phyloP scores from a whole-genome alignment of 2,888 invertebrate genomes.

The Ornithoptera priamus region DNA sequence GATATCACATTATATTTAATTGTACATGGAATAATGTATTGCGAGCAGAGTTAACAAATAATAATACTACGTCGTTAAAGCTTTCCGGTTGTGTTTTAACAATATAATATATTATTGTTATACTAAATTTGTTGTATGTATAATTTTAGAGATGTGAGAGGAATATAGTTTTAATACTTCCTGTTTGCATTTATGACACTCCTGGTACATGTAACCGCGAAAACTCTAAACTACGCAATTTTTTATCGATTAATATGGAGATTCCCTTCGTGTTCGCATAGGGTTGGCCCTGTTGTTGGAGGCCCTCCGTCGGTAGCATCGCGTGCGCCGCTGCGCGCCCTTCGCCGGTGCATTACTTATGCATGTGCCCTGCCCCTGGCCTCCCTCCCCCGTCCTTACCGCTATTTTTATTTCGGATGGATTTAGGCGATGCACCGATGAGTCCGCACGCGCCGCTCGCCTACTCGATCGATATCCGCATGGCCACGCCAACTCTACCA shows the following conservation, averaged over 20 bases:
- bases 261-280: conserved; percentile 49
- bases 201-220: conserved; percentile 34
- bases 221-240: conserved; percentile 41
- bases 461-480: conserved; percentile 49
- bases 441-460: conserved; percentile 53
- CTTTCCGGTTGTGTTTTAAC: too few species aligned
- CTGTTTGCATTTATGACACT: conserved; percentile 28
- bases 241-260: conserved; percentile 67
- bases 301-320: conserved; percentile 38
- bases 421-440: conserved; percentile 66
- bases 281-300: conserved; percentile 44
- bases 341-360: conserved; percentile 75
- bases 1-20: not conserved
- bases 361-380: conserved; percentile 59
- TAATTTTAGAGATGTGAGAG: not conserved
- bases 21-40: too few species aligned
- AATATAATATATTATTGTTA: too few species aligned
- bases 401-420: conserved; percentile 68
- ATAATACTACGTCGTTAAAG: too few species aligned
- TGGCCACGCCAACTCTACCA: conserved; percentile 24
- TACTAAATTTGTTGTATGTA: not conserved
- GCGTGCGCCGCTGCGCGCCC: conserved; percentile 69
- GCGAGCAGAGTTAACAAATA: too few species aligned
- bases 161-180: not conserved
- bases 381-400: conserved; percentile 41